These are phyloP conservation scores for Melangyna quadrimaculata DNA, from an alignment of 2,888 invertebrate genomes.

Conservation along the genomic window DNA sequence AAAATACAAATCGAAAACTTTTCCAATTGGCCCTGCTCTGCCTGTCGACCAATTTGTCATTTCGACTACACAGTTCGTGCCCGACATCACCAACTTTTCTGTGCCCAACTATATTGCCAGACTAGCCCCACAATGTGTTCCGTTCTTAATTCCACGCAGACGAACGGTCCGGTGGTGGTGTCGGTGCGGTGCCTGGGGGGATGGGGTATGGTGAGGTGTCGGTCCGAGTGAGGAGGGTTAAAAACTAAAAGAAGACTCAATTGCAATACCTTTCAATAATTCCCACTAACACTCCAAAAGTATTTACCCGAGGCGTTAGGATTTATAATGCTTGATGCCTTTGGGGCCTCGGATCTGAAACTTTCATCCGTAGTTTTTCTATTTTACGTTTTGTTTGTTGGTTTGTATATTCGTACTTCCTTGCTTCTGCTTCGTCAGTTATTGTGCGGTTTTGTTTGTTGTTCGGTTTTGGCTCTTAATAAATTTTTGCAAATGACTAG, in stretches of 20 bases:
- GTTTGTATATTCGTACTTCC: neutral
- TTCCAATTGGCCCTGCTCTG: slow-evolving; percentile 67
- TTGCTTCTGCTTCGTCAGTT: slow-evolving; percentile 8
- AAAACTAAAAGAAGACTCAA: slow-evolving; percentile 40
- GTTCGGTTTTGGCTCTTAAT: slow-evolving; percentile 50
- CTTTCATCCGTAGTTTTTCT: slow-evolving; percentile 20
- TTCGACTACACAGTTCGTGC: slow-evolving; percentile 55
- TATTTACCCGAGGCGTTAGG: slow-evolving; percentile 66
- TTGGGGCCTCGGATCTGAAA: slow-evolving; percentile 58
- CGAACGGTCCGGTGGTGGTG: too few species aligned
- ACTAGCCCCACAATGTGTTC: neutral
- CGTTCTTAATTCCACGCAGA: slow-evolving; percentile 29
- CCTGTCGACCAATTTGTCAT: slow-evolving; percentile 70
- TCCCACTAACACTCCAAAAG: slow-evolving; percentile 54
- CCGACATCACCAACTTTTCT: slow-evolving; percentile 14
- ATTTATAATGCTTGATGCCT: slow-evolving; percentile 59
- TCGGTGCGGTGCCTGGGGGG: too few species aligned
- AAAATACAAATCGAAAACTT: slow-evolving; percentile 51
- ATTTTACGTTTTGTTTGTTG: neutral
- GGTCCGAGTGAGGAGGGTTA: slow-evolving; percentile 1
- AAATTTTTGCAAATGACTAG: slow-evolving; percentile 34
- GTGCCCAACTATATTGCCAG: slow-evolving; percentile 10
- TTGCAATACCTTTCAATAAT: slow-evolving; percentile 64
- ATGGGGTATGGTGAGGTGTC: too few species aligned
- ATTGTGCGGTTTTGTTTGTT: slow-evolving; percentile 53